These are phyloP conservation scores for Vanessa tameamea DNA, from an alignment of 1,140 invertebrate genomes.

Conservation along the genomic window DNA sequence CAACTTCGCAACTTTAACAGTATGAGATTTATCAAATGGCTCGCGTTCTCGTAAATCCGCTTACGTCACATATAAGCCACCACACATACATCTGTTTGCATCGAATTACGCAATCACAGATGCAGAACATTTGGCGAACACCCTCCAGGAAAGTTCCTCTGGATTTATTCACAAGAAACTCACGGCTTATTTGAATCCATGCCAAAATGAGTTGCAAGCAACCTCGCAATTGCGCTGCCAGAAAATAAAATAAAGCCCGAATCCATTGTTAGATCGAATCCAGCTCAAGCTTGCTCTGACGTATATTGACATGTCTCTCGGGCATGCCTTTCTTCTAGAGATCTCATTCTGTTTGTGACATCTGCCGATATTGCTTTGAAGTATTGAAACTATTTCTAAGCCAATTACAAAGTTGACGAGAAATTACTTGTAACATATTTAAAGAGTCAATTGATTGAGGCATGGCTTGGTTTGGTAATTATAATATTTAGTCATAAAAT, in stretches of 20 bases:
- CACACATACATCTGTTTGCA: conserved; percentile 32
- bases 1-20: conserved; percentile 22
- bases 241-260: conserved; percentile 42
- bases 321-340: conserved; percentile 6
- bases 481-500: too few species aligned
- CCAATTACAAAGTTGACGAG: neutral
- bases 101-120: conserved; percentile 43
- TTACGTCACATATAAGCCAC: conserved; percentile 17
- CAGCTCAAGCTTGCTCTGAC: conserved; percentile 24
- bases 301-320: conserved; percentile 16
- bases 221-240: conserved; percentile 37
- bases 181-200: conserved; percentile 47
- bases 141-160: conserved; percentile 34
- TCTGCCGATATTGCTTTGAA: conserved; percentile 8
- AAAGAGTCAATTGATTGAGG: too few species aligned
- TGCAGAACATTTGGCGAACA: conserved; percentile 43
- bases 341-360: conserved; percentile 18
- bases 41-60: conserved; percentile 20
- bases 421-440: neutral
- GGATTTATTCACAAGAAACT: conserved; percentile 46
- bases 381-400: neutral
- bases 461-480: too few species aligned
- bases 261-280: conserved; percentile 42
- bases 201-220: conserved; percentile 45
- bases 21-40: conserved; percentile 22